These are phyloP conservation scores for Corella eumyota DNA, from an alignment of 23 tunicate species.

Conservation along the genomic window DNA sequence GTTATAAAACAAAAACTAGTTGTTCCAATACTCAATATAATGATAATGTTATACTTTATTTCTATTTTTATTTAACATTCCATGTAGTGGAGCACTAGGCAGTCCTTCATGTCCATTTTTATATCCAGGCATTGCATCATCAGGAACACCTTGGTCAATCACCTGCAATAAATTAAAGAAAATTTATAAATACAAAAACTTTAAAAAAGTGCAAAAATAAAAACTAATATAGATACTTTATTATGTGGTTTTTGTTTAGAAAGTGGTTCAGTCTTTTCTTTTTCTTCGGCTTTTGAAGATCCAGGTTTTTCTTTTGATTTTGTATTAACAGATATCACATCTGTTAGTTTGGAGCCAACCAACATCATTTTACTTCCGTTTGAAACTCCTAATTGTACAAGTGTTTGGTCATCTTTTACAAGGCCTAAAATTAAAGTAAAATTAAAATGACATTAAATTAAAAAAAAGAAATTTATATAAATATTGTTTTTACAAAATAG, in stretches of 20 bases:
- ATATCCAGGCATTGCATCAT: slow-evolving; percentile 90
- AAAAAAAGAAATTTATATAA: too few relatives aligned
- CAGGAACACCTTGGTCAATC: slow-evolving; percentile 66
- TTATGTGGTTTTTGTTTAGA: slow-evolving; percentile 61
- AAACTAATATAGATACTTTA: slow-evolving; percentile 21
- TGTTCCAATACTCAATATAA: too few relatives aligned
- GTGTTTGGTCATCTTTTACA: slow-evolving; percentile 53
- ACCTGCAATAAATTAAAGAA: slow-evolving; percentile 20
- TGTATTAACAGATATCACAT: slow-evolving; percentile 45
- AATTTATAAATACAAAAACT: neutral
- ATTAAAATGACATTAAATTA: too few relatives aligned
- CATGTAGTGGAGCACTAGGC: slow-evolving; percentile 48
- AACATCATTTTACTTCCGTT: slow-evolving; percentile 92
- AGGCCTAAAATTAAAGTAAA: slow-evolving; percentile 36
- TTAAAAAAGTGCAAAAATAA: neutral
- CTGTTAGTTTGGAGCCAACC: slow-evolving; percentile 69
- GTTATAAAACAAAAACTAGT: too few relatives aligned
- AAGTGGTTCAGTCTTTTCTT: slow-evolving; percentile 50
- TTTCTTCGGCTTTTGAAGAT: slow-evolving; percentile 8
- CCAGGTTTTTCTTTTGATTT: slow-evolving; percentile 38
- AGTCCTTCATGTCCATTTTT: slow-evolving; percentile 70
- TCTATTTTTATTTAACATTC: slow-evolving; percentile 62
- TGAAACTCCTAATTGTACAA: slow-evolving; percentile 43
- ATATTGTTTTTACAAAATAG: too few relatives aligned
- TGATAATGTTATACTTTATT: slow-evolving; percentile 52